A percentile compares a stretch with the other conserved stretches of the same genome.
Evolutionary conservation across 2,888 invertebrate genomes (phyloP).

Genomic region (Dione vanillae): DNA sequence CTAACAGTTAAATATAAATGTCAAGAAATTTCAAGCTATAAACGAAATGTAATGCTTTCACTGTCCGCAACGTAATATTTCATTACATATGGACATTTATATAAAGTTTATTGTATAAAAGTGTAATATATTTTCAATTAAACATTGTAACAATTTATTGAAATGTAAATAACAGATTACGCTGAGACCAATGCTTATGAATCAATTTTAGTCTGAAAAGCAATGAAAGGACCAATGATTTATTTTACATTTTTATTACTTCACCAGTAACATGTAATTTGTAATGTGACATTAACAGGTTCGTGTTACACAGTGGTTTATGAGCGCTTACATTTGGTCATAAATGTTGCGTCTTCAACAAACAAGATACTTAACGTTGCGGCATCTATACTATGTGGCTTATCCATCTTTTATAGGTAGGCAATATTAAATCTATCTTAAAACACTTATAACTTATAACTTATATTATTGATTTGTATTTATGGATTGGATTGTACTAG

Average conservation of each 20-base stretch:
- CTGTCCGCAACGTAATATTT: too few relatives aligned
- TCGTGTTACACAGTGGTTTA: background rate
- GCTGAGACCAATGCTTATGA: slow-evolving; percentile 15
- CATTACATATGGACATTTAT: too few relatives aligned
- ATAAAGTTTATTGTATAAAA: background rate
- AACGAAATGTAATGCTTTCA: too few relatives aligned
- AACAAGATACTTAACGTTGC: slow-evolving; percentile 51
- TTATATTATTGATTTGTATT: too few relatives aligned
- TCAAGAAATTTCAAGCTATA: too few relatives aligned
- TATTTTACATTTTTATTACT: slow-evolving; percentile 19
- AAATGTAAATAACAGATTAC: slow-evolving; percentile 16
- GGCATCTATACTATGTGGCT: too few relatives aligned
- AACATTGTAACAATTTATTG: slow-evolving; percentile 15
- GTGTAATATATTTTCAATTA: background rate
- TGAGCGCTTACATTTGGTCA: slow-evolving; percentile 12
- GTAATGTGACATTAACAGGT: background rate
- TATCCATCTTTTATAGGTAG: too few relatives aligned
- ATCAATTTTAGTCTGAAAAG: slow-evolving; percentile 22
- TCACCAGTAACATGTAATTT: background rate
- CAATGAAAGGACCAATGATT: slow-evolving; percentile 15
- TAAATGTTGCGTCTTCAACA: slow-evolving; percentile 55
- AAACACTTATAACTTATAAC: too few relatives aligned
- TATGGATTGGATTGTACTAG: too few relatives aligned
- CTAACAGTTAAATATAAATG: too few relatives aligned
- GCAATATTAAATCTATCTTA: too few relatives aligned